These are phyloP conservation scores for Pachliopta kotzebuea DNA, from an alignment of 2,888 invertebrate genomes.

Conservation along the genomic window DNA sequence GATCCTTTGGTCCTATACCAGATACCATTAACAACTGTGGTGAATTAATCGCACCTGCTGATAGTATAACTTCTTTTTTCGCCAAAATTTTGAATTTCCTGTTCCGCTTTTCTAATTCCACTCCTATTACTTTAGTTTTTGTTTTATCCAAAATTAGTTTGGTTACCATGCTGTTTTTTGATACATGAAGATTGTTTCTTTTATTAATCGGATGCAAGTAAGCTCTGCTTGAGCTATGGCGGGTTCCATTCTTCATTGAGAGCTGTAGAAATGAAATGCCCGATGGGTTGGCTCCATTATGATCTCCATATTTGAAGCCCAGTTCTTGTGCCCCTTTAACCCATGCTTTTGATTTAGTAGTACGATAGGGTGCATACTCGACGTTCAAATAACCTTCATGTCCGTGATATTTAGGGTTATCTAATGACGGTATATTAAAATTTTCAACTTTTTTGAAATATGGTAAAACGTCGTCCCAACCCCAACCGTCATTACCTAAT, in stretches of 20 bases:
- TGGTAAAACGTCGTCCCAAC: conserved; percentile 85
- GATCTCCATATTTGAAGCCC: conserved; percentile 81
- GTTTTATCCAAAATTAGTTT: conserved; percentile 79
- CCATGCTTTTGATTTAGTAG: conserved; percentile 77
- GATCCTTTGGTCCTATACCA: conserved; percentile 84
- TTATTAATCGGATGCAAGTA: conserved; percentile 82
- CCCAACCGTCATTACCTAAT: conserved; percentile 87
- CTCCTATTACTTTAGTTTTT: conserved; percentile 80
- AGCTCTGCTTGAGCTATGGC: conserved; percentile 84
- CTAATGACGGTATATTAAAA: conserved; percentile 79
- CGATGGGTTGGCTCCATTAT: conserved; percentile 82
- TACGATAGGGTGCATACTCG: conserved; percentile 75
- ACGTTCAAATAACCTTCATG: conserved; percentile 80
- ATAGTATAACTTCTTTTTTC: conserved; percentile 86
- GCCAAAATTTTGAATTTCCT: conserved; percentile 78
- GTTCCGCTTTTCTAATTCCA: conserved; percentile 79
- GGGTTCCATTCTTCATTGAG: conserved; percentile 83
- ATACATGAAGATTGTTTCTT: conserved; percentile 82
- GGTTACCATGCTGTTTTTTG: conserved; percentile 81
- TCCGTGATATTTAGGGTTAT: conserved; percentile 76
- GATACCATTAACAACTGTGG: conserved; percentile 90
- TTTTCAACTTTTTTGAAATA: conserved; percentile 91
- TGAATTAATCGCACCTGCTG: conserved; percentile 88
- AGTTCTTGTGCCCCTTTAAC: conserved; percentile 82
- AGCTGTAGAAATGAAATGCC: conserved; percentile 83